Evolutionary conservation across 1,140 invertebrate species (phyloP).

Genomic region (Ladona fulva): DNA sequence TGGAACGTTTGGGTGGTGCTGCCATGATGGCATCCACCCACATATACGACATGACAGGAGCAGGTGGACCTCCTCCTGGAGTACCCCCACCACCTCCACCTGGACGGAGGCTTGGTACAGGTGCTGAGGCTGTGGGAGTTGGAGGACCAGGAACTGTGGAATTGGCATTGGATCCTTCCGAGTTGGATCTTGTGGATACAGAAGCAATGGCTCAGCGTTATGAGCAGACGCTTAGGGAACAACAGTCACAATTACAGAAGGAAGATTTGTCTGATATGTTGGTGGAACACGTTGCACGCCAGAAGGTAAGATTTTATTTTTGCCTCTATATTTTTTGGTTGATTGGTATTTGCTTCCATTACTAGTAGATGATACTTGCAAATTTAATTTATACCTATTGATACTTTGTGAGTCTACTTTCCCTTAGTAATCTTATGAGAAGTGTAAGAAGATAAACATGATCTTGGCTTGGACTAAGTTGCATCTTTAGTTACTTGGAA

Average conservation of each 20-base stretch:
- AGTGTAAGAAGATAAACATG: no score
- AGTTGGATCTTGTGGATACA: constrained; percentile 84
- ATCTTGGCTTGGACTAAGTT: no score
- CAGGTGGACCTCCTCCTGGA: constrained; percentile 47
- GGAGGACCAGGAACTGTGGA: constrained; percentile 69
- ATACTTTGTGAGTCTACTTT: no score
- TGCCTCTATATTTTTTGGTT: no score
- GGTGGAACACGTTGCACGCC: constrained; percentile 91
- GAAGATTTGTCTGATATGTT: constrained; percentile 98
- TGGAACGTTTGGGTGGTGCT: constrained; percentile 73
- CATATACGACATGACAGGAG: constrained; percentile 80
- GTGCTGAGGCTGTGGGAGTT: constrained; percentile 31
- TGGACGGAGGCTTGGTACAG: not conserved
- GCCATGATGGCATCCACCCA: constrained; percentile 99
- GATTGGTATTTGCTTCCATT: no score
- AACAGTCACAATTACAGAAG: constrained; percentile 75
- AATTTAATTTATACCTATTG: no score
- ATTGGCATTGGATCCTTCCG: constrained; percentile 92
- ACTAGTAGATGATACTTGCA: no score
- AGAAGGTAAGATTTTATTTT: constrained; percentile 53
- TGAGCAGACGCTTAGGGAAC: constrained; percentile 90
- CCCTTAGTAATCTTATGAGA: no score
- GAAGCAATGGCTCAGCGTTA: constrained; percentile 94
- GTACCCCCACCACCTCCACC: not conserved
- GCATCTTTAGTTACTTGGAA: no score